Conservation (phyloP, 2,797 vertebrate species). For the Eurystomus glaucurus region DNA sequence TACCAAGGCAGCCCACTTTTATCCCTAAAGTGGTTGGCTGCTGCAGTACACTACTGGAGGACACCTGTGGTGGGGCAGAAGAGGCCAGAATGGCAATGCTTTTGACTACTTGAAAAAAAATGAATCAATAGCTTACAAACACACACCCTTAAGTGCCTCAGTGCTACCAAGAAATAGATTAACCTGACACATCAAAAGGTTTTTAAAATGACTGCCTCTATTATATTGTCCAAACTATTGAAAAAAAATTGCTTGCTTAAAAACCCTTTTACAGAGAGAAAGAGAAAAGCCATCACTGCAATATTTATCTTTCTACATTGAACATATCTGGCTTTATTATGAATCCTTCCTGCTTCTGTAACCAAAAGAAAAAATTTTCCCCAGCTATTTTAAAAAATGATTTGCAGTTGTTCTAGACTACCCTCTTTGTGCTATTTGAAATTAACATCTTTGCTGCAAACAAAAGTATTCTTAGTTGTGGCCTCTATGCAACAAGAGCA, state of each 20-base stretch:
- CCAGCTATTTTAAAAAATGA: not conserved
- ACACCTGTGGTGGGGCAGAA: not conserved
- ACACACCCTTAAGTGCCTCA: not conserved
- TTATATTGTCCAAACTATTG: not conserved
- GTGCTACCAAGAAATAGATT: not conserved
- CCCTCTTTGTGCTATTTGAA: not conserved
- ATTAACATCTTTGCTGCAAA: not conserved
- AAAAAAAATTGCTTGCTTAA: not conserved
- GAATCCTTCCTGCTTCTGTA: not conserved
- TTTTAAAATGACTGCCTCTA: not conserved
- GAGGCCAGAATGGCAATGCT: not conserved
- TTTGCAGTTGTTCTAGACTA: not conserved
- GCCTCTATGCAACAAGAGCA: not conserved
- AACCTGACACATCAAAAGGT: not conserved
- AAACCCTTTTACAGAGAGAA: not conserved
- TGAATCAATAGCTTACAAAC: not conserved
- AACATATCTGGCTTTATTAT: not conserved
- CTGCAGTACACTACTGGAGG: accelerated
- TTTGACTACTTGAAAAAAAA: not conserved
- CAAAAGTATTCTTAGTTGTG: not conserved
- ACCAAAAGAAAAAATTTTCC: not conserved
- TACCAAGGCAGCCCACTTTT: accelerated
- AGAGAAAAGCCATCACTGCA: not conserved
- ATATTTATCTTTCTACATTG: not conserved
- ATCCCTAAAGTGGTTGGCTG: accelerated